Conservation (phyloP, 1,140 invertebrate genomes). For the Tetramorium alpestre region DNA sequence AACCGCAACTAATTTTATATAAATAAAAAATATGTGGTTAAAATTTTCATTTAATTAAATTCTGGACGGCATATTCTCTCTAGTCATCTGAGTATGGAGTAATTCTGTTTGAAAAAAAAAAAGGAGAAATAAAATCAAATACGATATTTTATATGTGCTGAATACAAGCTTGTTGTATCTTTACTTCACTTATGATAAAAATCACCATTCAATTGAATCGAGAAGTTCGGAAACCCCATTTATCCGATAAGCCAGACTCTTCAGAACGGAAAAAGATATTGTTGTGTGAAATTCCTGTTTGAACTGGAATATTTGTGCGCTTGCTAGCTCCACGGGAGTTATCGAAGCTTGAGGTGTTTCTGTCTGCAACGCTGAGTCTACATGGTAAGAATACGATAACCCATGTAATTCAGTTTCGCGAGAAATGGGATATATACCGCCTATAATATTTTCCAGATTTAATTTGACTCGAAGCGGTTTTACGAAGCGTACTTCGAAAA, state of each 20-base stretch:
- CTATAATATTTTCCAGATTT: not conserved
- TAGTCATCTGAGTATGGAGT: not conserved
- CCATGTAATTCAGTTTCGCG: conserved; percentile 12
- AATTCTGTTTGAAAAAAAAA: not conserved
- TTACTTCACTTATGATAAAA: not conserved
- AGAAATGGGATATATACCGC: not conserved
- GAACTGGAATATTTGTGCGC: conserved; percentile 16
- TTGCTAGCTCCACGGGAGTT: not conserved
- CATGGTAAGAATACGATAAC: conserved; percentile 21
- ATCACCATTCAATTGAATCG: conserved; percentile 16
- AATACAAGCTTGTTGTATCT: not conserved
- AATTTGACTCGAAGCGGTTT: not conserved
- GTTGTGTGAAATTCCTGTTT: not conserved
- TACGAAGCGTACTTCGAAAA: not conserved
- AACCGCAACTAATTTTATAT: not conserved
- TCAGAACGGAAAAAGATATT: conserved; percentile 12
- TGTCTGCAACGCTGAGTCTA: conserved; percentile 12
- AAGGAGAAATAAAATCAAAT: not conserved
- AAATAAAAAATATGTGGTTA: not conserved
- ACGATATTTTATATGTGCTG: not conserved
- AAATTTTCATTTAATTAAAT: not conserved
- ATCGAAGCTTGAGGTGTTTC: conserved; percentile 22
- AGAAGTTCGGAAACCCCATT: conserved; percentile 8
- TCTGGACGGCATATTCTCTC: not conserved
- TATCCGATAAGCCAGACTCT: conserved; percentile 29